These are phyloP conservation scores for Leucoptera coffeella DNA, from an alignment of 2,888 invertebrate genomes.

Conservation along the genomic window DNA sequence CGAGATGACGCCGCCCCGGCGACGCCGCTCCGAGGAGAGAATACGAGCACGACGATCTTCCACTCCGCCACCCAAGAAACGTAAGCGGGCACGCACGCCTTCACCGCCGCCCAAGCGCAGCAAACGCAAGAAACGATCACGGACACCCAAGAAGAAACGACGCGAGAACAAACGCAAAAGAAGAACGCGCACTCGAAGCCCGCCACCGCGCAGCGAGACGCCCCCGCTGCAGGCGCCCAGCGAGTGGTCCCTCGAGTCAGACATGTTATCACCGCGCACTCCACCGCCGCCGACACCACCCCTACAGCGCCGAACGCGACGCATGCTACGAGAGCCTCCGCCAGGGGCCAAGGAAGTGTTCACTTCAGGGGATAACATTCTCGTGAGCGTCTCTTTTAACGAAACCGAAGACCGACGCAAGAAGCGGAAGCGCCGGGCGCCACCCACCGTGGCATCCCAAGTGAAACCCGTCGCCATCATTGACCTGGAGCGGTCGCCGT, in stretches of 20 bases:
- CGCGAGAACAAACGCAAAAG: constrained; percentile 13
- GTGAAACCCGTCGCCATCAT: constrained; percentile 83
- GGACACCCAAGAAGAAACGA: constrained; percentile 9
- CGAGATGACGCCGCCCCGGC: constrained; percentile 9
- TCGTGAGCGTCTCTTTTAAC: constrained; percentile 88
- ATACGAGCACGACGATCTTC: too few species aligned
- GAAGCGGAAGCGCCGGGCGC: constrained; percentile 13
- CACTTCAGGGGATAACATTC: constrained; percentile 87
- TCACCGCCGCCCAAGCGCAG: constrained; percentile 19
- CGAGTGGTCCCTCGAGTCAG: constrained; percentile 43
- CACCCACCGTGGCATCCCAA: constrained; percentile 8
- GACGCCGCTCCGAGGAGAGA: too few species aligned
- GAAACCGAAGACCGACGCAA: constrained; percentile 43
- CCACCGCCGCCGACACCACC: constrained; percentile 46
- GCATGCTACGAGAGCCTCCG: constrained; percentile 24
- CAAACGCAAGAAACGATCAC: constrained; percentile 14
- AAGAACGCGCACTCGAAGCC: constrained; percentile 12
- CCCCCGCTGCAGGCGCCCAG: constrained; percentile 14
- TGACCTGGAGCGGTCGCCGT: constrained; percentile 79
- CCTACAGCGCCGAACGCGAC: constrained; percentile 29
- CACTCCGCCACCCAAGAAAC: not conserved
- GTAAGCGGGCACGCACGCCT: constrained; percentile 13
- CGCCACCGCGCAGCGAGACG: constrained; percentile 15
- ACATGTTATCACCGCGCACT: constrained; percentile 57
- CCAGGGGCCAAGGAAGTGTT: constrained; percentile 89